Conservation (phyloP, 1,140 invertebrate genomes). For the Procambarus clarkii region DNA sequence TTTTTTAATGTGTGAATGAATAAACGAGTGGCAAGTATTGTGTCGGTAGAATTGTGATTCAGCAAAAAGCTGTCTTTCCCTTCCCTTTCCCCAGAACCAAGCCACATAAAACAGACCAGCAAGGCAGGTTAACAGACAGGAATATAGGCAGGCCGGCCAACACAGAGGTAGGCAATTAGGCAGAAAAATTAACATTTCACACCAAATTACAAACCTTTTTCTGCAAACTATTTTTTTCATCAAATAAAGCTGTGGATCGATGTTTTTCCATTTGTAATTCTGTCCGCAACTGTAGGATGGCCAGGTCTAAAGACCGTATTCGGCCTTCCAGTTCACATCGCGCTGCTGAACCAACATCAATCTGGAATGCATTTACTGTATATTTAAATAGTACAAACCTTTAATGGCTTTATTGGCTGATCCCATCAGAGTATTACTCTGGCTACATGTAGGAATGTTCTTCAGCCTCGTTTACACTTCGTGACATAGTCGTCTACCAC, state of each 20-base stretch:
- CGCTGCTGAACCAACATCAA: not conserved
- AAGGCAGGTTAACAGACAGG: too few species aligned
- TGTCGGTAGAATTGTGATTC: not conserved
- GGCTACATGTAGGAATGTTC: too few species aligned
- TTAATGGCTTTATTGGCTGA: too few species aligned
- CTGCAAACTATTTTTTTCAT: slow-evolving; percentile 7
- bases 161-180: too few species aligned
- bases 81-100: too few species aligned
- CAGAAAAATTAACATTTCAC: not conserved
- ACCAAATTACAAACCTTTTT: slow-evolving; percentile 34
- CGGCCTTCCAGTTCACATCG: slow-evolving; percentile 39
- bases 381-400: too few species aligned
- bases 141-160: not conserved
- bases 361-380: slow-evolving; percentile 10
- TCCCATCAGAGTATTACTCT: too few species aligned
- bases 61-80: not conserved
- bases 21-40: too few species aligned
- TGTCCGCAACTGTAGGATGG: slow-evolving; percentile 38
- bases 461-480: too few species aligned
- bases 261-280: slow-evolving; percentile 44
- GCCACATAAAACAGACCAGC: too few species aligned
- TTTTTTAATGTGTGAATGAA: too few species aligned
- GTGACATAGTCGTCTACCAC: too few species aligned
- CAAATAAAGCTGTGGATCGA: slow-evolving; percentile 3
- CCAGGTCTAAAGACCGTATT: slow-evolving; percentile 29